phyloP scores from a whole-genome alignment of 2,113 vertebrate species.

The Crotophaga sulcirostris region DNA sequence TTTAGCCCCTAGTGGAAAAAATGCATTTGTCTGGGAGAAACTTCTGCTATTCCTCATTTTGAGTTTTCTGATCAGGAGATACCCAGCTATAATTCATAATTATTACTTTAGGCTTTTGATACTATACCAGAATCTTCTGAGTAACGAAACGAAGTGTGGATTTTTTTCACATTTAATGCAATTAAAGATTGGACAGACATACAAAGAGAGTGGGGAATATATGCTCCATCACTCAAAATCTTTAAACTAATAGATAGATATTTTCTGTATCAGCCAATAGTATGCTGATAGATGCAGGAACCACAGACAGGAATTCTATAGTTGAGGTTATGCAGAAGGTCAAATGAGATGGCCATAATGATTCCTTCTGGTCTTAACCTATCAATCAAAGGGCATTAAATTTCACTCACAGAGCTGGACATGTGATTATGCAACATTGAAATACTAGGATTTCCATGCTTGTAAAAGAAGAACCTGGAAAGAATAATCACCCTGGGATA shows the following conservation, averaged over 20 bases:
- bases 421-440: conserved; percentile 12
- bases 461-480: conserved; percentile 9
- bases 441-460: not conserved
- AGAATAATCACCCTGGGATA: not conserved
- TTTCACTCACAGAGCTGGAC: conserved; percentile 14
- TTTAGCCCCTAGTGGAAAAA: not conserved
- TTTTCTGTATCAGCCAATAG: not conserved
- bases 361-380: not conserved
- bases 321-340: not conserved
- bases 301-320: not conserved
- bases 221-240: not conserved
- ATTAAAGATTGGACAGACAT: not conserved
- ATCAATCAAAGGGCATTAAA: conserved; percentile 52
- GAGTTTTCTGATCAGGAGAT: not conserved
- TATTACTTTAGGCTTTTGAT: not conserved
- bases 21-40: not conserved
- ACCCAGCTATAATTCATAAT: not conserved
- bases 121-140: not conserved
- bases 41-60: not conserved
- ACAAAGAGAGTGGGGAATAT: not conserved
- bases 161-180: not conserved
- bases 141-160: not conserved
- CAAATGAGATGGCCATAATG: not conserved
- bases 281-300: not conserved
- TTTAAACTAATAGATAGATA: not conserved